Evolutionary conservation across 2,888 invertebrate genomes (phyloP).

Genomic region (Netelia virgata): DNA sequence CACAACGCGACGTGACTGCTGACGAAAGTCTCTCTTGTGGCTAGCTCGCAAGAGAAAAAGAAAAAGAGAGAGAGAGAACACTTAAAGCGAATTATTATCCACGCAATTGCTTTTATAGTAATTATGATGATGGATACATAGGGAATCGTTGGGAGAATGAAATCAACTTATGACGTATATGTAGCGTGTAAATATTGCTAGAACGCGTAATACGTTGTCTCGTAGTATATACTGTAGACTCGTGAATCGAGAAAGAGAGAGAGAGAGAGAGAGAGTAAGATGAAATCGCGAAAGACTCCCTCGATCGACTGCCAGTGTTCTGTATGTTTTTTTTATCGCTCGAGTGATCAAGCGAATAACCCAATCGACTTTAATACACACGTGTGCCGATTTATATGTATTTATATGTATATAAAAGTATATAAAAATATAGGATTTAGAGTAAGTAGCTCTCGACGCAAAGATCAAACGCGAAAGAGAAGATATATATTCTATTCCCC

Average conservation of each 20-base stretch:
- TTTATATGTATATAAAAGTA: neutral
- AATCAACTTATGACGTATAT: conserved; percentile 42
- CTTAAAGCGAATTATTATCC: conserved; percentile 73
- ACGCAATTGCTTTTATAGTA: conserved; percentile 68
- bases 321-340: conserved; percentile 20
- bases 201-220: conserved; percentile 38
- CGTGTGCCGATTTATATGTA: neutral
- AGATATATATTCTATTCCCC: conserved; percentile 50
- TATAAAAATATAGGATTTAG: conserved; percentile 32
- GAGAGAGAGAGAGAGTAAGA: neutral
- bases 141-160: conserved; percentile 45
- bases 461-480: conserved; percentile 24
- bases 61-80: conserved; percentile 34
- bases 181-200: conserved; percentile 7
- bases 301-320: conserved; percentile 51
- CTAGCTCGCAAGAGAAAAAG: conserved; percentile 51
- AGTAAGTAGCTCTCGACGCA: conserved; percentile 44
- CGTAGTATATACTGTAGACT: conserved; percentile 1
- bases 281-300: conserved; percentile 21
- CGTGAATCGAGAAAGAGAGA: neutral
- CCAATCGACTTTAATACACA: conserved; percentile 27
- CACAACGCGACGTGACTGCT: conserved; percentile 69
- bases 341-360: conserved; percentile 50
- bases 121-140: conserved; percentile 61
- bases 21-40: conserved; percentile 71